phyloP scores from a whole-genome alignment of 2,888 invertebrate genomes.

The Quadroppia sp. region DNA sequence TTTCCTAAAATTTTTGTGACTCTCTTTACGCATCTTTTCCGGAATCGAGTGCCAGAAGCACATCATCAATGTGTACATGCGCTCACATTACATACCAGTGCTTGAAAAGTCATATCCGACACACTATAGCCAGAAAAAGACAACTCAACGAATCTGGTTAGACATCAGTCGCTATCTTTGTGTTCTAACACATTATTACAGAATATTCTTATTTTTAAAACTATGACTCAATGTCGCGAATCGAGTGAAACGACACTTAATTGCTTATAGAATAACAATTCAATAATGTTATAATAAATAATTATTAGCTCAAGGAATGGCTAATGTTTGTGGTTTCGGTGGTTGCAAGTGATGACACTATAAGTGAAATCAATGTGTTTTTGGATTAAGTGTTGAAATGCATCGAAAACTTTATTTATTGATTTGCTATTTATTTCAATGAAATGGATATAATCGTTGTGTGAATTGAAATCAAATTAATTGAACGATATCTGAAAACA shows the following conservation, averaged over 20 bases:
- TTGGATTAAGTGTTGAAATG: neutral
- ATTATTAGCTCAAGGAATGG: neutral
- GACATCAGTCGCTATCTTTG: conserved; percentile 17
- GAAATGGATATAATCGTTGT: no score
- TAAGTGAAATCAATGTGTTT: neutral
- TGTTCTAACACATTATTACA: neutral
- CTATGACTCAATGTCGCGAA: neutral
- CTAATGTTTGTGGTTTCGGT: neutral
- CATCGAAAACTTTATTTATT: neutral
- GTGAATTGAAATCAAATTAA: no score
- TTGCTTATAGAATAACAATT: neutral
- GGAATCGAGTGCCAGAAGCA: conserved; percentile 18
- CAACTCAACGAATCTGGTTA: neutral
- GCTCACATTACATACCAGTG: conserved; percentile 1
- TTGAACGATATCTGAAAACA: no score
- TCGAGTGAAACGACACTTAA: conserved; percentile 4
- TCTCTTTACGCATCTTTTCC: conserved; percentile 28
- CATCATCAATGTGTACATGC: conserved; percentile 32
- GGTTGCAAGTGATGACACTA: neutral
- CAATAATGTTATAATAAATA: neutral
- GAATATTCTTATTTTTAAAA: conserved; percentile 11
- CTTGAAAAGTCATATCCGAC: neutral
- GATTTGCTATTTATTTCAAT: neutral
- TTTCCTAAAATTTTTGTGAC: conserved; percentile 15
- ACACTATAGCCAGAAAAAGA: neutral